Evolutionary conservation across 2,888 invertebrate species (phyloP).

Genomic region (Agelastica alni): DNA sequence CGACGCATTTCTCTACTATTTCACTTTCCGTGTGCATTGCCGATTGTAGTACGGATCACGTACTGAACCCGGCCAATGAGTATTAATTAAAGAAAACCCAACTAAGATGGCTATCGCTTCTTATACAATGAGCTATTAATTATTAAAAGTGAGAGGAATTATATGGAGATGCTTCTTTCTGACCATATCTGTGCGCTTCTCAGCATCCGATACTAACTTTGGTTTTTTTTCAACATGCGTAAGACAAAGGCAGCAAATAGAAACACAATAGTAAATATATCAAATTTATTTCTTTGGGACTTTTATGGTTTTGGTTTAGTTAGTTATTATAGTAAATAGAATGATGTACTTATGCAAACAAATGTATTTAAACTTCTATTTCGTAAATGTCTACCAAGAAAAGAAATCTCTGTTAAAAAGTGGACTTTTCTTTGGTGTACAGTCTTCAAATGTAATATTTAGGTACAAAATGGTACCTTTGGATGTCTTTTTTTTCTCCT

Average conservation of each 20-base stretch:
- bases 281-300: conserved; percentile 6
- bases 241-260: conserved; percentile 5
- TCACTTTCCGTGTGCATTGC: conserved; percentile 1
- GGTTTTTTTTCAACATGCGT: neutral
- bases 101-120: conserved; percentile 32
- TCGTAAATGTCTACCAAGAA: too few species aligned
- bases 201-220: conserved; percentile 2
- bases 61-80: conserved; percentile 30
- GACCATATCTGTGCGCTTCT: conserved; percentile 20
- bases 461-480: too few species aligned
- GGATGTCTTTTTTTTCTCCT: too few species aligned
- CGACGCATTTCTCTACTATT: too few species aligned
- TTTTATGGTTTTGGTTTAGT: conserved; percentile 6
- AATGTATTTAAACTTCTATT: too few species aligned
- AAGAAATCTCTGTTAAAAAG: too few species aligned
- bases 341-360: too few species aligned
- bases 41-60: conserved; percentile 26
- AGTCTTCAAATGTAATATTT: too few species aligned
- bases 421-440: too few species aligned
- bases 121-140: conserved; percentile 36
- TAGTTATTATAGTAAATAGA: too few species aligned
- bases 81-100: conserved; percentile 37
- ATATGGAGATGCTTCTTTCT: conserved; percentile 26
- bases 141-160: conserved; percentile 32
- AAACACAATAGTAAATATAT: conserved; percentile 16